These are phyloP conservation scores for Nothoprocta perdicaria DNA, from an alignment of 2,113 vertebrate genomes.

Conservation along the genomic window DNA sequence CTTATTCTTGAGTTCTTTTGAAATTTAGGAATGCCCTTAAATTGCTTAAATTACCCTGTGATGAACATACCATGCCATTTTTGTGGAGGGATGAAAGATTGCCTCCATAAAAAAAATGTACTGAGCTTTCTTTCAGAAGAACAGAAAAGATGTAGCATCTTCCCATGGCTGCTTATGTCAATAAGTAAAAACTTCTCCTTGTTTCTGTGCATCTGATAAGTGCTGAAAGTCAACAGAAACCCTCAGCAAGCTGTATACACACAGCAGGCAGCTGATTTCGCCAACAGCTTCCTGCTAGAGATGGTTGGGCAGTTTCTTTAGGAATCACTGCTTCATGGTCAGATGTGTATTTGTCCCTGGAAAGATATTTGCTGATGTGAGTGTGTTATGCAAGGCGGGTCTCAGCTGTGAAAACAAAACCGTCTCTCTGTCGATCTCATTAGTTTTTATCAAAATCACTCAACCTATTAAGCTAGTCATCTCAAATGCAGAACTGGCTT, in stretches of 20 bases:
- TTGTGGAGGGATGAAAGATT: background rate
- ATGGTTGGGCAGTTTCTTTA: slow-evolving; percentile 1
- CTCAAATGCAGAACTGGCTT: background rate
- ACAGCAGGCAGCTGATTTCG: background rate
- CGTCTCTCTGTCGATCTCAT: slow-evolving; percentile 14
- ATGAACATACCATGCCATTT: background rate
- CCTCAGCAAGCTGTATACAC: background rate
- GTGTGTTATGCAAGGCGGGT: background rate
- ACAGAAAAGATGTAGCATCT: background rate
- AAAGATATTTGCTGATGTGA: slow-evolving; percentile 49
- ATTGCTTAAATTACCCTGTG: background rate
- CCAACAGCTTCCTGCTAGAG: background rate
- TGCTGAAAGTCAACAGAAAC: slow-evolving; percentile 23
- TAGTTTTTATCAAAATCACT: slow-evolving; percentile 45
- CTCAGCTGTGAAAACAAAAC: slow-evolving; percentile 56
- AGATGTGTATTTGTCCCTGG: slow-evolving; percentile 5
- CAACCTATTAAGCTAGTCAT: background rate
- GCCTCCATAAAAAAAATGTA: background rate
- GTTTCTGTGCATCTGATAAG: background rate
- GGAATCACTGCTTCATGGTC: background rate
- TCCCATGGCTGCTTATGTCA: background rate
- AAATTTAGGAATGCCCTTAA: background rate
- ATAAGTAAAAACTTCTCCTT: background rate
- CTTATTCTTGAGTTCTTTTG: background rate
- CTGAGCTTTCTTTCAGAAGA: background rate